Base-by-base conservation (phyloP, 2,797 vertebrate genomes). In the Steatocranus sp. region DNA sequence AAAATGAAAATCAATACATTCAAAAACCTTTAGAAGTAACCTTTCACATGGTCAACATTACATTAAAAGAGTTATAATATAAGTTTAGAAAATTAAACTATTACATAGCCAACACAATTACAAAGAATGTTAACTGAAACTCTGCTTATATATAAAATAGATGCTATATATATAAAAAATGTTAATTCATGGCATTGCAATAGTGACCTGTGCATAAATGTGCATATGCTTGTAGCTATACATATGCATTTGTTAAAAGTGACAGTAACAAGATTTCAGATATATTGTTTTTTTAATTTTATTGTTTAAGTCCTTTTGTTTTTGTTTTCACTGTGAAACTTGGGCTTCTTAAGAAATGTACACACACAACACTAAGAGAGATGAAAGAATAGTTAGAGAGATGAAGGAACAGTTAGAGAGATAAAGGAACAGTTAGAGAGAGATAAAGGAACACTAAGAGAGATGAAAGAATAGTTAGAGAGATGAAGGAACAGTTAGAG, bases 381-480 rank as follows among this genome's bases (percentile, higher is more conserved):
- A 63, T 20, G 17, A 25, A 54, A 12, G 23, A 54, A 25, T 2
- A 17, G 20, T 7, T 14, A 53, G 0, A 7, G 49, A 23, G 32
- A 63, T 20, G 17, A 25, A 54, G 23, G 23, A 54, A 25, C 2
- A 17, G 20, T 7, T 14, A 53, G 0, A 7, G 49, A 23, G 49
- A 51, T 23, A 1, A 50, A 11, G 10, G 49, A 20, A 11, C 5
- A 20, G n/a, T 50, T 50, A 50, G 18, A 11, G 5, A 38, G 36
- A 38, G 34, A 36, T 38, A 0, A 38, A 38, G 10, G 36, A 38
- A 38, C 1, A 38, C 10, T 1, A 5, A 38, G 36, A 34, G 34
- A 38, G 11, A 38, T 11, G 0, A 38, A 38, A 11, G 36, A 38
- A 11, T 0, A 5, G 38, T 11, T 38, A 38, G 11, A 36, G 10